phyloP scores from a whole-genome alignment of 2,888 invertebrate genomes.

The Drosophila mulleri region DNA sequence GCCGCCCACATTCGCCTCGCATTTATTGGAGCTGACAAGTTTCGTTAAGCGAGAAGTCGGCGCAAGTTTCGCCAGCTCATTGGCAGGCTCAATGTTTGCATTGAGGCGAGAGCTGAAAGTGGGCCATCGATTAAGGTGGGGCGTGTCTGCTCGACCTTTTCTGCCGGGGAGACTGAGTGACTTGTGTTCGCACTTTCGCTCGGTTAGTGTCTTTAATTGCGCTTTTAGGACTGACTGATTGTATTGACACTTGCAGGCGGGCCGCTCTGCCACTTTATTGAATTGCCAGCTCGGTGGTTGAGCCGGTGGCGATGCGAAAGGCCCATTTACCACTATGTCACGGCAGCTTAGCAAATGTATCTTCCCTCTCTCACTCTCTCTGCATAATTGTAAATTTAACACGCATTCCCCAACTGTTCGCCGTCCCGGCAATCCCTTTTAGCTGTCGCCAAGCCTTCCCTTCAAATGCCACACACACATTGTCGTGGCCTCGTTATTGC shows the following conservation, averaged over 20 bases:
- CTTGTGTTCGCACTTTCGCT: slow-evolving; percentile 20
- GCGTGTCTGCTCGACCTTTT: neutral
- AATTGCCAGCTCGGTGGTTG: slow-evolving; percentile 16
- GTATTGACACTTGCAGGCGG: slow-evolving; percentile 44
- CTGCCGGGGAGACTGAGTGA: neutral
- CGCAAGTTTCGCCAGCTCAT: slow-evolving; percentile 19
- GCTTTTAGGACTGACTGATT: slow-evolving; percentile 46
- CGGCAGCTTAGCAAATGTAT: slow-evolving; percentile 33
- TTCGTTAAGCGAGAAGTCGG: slow-evolving; percentile 25
- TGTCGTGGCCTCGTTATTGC: slow-evolving; percentile 38
- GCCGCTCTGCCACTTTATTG: slow-evolving; percentile 39
- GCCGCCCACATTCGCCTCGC: neutral
- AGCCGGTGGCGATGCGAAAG: slow-evolving; percentile 29
- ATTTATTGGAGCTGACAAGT: slow-evolving; percentile 17
- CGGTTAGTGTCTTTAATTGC: slow-evolving; percentile 51
- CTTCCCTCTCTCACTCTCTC: slow-evolving; percentile 15
- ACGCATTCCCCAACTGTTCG: slow-evolving; percentile 2
- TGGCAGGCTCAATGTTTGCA: slow-evolving; percentile 25
- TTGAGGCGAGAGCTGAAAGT: neutral
- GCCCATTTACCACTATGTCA: slow-evolving; percentile 38
- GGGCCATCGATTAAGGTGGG: neutral
- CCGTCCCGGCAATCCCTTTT: neutral
- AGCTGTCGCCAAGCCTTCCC: neutral
- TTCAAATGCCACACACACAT: slow-evolving; percentile 19
- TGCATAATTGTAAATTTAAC: slow-evolving; percentile 55